phyloP scores from a whole-genome alignment of 2,888 invertebrate species.

The Pelosia muscerda region DNA sequence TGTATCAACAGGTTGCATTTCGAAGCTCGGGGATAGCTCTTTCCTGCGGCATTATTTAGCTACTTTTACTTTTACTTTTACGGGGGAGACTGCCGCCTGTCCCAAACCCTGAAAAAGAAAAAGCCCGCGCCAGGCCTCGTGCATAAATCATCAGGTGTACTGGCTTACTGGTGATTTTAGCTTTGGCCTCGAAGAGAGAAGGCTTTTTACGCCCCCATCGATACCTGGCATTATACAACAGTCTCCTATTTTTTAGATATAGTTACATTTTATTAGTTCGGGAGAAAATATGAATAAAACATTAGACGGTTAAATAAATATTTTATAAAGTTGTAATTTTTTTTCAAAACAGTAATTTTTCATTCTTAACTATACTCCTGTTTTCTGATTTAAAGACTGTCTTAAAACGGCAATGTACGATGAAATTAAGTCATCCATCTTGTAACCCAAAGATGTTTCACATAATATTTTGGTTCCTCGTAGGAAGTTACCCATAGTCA shows the following conservation, averaged over 20 bases:
- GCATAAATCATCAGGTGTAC: too few relatives aligned
- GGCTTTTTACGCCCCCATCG: too few relatives aligned
- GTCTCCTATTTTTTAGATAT: too few relatives aligned
- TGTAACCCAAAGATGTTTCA: constrained; percentile 97
- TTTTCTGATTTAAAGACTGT: constrained; percentile 68
- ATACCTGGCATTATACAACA: background rate
- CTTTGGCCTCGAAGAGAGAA: too few relatives aligned
- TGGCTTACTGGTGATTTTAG: too few relatives aligned
- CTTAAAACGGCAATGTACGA: constrained; percentile 92
- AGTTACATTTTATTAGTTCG: background rate
- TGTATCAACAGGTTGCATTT: too few relatives aligned
- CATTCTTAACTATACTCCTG: constrained; percentile 36
- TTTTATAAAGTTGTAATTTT: background rate
- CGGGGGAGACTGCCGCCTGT: too few relatives aligned
- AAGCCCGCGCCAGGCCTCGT: too few relatives aligned
- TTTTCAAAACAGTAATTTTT: background rate
- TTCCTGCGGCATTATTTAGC: too few relatives aligned
- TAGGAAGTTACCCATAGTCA: constrained; percentile 98
- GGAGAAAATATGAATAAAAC: background rate
- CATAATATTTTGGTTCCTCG: constrained; percentile 95
- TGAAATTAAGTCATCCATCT: constrained; percentile 98
- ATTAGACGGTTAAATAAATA: background rate
- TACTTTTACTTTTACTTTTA: too few relatives aligned
- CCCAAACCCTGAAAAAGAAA: too few relatives aligned
- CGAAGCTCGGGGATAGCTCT: too few relatives aligned